Evolutionary conservation across 2,888 invertebrate genomes (phyloP), one percentile per base, ranked within the genome.

Genomic region (Tinea pellionella): DNA sequence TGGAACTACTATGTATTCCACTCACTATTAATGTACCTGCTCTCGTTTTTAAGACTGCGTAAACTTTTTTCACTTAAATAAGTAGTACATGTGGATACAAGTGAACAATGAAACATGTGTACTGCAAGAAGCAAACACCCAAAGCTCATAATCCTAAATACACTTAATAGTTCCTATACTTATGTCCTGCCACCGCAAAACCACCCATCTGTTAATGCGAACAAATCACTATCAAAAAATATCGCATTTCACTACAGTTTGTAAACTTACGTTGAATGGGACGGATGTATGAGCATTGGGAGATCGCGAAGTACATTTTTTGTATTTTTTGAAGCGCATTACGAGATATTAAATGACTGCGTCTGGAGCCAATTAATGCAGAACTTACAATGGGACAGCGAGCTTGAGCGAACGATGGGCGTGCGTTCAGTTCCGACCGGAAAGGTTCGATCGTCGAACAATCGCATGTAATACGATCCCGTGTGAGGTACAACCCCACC

Each of bases 391-490:
- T 74, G 70, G 71, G 62, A 53, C 63, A 65, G 63, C 68, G 69
- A 70, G 24, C 24, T 6, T 78, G 80, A 82, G 82, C 80, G 83
- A 64, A 63, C 68, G 69, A 70, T 79, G 80, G 84, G 83, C 81
- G 83, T 78, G 72, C 70, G 72, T 69, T 64, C 72, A 79, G 84
- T 85, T 87, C 85, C 85, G 85, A 84, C 86, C 87, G 87, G 87
- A 87, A 86, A 81, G 75, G 71, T 76, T 74, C 75, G 74, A 80
- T 80, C 76, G 70, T 64, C 66, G 67, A 67, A 82, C 78, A 84
- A 82, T 77, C 69, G 69, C 66, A 64, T 64, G 82, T 72, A 81
- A 83, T 69, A 66, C 64, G 76, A 85, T 75, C 71, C 73, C 73
- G 69, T 72, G 73, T 66, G 72, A 77, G 68, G 69, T 66, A 64